Conservation (phyloP, 2,113 vertebrate genomes). For the Eubucco bourcierii region DNA sequence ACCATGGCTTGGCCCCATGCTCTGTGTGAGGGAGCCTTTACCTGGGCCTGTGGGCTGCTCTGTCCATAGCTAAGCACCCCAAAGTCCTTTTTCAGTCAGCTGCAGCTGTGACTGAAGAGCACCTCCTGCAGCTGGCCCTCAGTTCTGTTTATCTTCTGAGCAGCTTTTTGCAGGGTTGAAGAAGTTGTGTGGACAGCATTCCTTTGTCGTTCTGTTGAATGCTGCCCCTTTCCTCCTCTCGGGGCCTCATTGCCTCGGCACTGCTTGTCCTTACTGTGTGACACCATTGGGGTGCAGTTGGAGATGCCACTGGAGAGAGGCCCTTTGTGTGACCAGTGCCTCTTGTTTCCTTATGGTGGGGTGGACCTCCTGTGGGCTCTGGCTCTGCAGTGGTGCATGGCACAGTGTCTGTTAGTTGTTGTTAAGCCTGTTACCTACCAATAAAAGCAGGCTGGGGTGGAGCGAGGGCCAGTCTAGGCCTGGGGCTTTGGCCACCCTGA, state of each 20-base stretch:
- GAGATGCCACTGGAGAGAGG: not conserved
- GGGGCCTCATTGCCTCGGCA: fast-evolving
- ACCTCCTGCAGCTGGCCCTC: not conserved
- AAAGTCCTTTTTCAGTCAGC: not conserved
- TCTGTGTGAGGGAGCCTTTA: not conserved
- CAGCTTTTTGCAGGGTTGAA: not conserved
- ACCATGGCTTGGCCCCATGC: fast-evolving
- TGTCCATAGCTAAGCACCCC: not conserved
- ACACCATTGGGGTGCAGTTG: fast-evolving
- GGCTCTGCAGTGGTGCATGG: fast-evolving
- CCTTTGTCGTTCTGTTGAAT: not conserved
- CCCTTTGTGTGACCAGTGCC: fast-evolving
- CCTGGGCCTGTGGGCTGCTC: not conserved
- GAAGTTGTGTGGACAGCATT: not conserved
- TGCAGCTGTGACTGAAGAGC: fast-evolving
- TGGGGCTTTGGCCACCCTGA: not conserved
- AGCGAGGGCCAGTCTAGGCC: not conserved
- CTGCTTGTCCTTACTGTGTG: fast-evolving
- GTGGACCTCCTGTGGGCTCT: fast-evolving
- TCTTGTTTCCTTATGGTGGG: not conserved
- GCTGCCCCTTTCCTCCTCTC: not conserved
- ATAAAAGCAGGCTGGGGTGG: fast-evolving
- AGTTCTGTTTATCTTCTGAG: not conserved
- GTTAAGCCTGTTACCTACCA: fast-evolving
- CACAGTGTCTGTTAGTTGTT: fast-evolving